Base-by-base conservation (phyloP, 2,797 vertebrate genomes). In the Vultur gryphus region DNA sequence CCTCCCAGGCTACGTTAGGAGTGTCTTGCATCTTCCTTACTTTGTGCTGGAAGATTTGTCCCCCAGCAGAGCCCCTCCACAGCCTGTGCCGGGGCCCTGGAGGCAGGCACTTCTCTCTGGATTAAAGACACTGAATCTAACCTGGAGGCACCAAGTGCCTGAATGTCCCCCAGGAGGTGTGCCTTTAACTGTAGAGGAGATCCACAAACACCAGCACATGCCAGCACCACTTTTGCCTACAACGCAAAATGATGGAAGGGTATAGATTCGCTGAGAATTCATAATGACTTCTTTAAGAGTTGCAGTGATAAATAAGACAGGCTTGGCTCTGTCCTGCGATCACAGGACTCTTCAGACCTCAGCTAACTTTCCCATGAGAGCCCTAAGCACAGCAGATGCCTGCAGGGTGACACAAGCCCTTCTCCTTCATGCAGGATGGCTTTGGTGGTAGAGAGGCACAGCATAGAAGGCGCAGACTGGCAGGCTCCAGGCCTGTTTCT, bases 391-490 rank as follows among this genome's bases (percentile, higher is more conserved):
- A 35, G 31, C 31, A 81, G 52, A 39, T n/a, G 14, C n/a, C 76
- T 70, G 16, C 33, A 54, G 70, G 23, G 11, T 54, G 41, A 14
- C 19, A 20, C 0, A 0, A 26, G 23, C 5, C 39, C 46, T 49
- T 52, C 5, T 1, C 14, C n/a, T 46, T 51, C 69, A 18, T 1
- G 2, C 13, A 48, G 58, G 35, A 21, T 33, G n/a, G 16, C 23
- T 86, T 62, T 46, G 49, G 41, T 58, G 25, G 17, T 23, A 46
- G 35, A 26, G 16, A 69, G 29, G 25, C 21, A 16, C 10, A 58
- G 10, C 3, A 1, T 1, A 35, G 11, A 37, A 59, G 48, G 43
- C 23, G 28, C 21, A 59, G 64, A 7, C 1, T 51, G 44, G 20
- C 31, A 51, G 28, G 43, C 19, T 62, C 41, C 41, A 46, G 37